Base-by-base conservation (phyloP, 1,140 invertebrate species). In the Zaprionus capensis region DNA sequence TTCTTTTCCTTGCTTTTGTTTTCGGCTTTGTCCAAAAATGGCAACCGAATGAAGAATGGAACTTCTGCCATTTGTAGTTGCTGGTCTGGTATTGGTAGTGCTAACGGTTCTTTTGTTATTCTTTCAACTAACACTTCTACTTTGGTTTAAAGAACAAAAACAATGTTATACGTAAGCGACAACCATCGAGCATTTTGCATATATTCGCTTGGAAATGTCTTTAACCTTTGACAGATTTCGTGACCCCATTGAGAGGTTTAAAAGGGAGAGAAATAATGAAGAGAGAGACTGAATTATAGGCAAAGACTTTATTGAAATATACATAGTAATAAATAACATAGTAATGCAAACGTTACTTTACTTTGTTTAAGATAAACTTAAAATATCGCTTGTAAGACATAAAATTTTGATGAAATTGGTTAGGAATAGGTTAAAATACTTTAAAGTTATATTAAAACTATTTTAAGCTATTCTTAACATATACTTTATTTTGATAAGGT, bases 21-120 rank as follows among this genome's bases (percentile, higher is more conserved):
- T 6, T 49, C 14, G 11, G 4, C 38, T 24, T 67, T 73, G 64
- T 12, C 64, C 46, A 58, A 73, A 53, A 41, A 55, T 63, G 58
- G 59, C 49, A n/a, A 56, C 24, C 34, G 15, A 53, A 26, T 24
- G n/a, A 41, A 51, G 53, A 64, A 70, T 75, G 51, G 31, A 63
- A 58, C 38, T 49, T 51, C 28, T 61, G 17, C 46, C 20, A 51
- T 51, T 51, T 51, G 26, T 26, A 11, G 31, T 34, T 34, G 31
- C 31, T 34, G 31, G 3, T 31, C 28, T 34, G 31, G 9, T 34
- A 22, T 44, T 31, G 24, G 11, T 61, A 57, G 12, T 34, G 26
- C 17, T 57, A 70, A 75, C 72, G 53, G 72, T 57, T 34, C 44
- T 41, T 38, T 51, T 31, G 12, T 26, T 51, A 46, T 57, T 71